A percentile compares a stretch with the other conserved stretches of the same genome.
phyloP scores from a whole-genome alignment of 2,113 vertebrate species.

The Aegotheles bennettii region DNA sequence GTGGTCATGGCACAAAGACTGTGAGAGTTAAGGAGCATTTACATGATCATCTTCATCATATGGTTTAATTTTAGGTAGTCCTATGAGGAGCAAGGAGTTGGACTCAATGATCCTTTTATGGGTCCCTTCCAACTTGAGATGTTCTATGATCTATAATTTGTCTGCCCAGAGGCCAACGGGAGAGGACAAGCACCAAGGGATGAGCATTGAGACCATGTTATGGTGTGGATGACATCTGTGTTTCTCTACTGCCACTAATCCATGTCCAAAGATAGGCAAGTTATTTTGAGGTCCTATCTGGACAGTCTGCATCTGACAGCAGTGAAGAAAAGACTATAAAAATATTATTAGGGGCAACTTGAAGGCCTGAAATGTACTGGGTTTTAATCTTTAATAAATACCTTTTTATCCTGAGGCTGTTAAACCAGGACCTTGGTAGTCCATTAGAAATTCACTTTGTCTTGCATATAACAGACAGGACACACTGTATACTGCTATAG shows the following conservation, averaged over 20 bases:
- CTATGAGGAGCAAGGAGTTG: background rate
- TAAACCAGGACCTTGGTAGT: background rate
- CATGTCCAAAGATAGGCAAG: rapidly evolving
- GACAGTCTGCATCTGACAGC: background rate
- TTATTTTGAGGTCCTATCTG: background rate
- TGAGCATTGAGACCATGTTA: background rate
- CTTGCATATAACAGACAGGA: background rate
- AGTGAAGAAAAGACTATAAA: background rate
- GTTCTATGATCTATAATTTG: background rate
- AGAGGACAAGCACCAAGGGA: background rate
- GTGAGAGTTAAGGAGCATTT: background rate
- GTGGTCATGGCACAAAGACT: background rate
- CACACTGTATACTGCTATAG: background rate
- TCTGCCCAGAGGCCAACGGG: background rate
- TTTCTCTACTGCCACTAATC: background rate
- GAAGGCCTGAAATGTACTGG: background rate
- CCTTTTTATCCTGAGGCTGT: background rate
- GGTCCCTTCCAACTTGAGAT: background rate
- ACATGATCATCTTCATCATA: background rate
- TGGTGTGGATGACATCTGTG: no score
- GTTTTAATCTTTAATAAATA: background rate
- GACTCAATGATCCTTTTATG: background rate
- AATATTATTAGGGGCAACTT: background rate
- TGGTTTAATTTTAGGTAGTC: background rate
- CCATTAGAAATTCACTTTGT: background rate